Percentiles rank a stretch among this genome's conserved stretches.
Evolutionary conservation across 2,888 invertebrate genomes (phyloP).

Genomic region (Protodeltote pygarga): DNA sequence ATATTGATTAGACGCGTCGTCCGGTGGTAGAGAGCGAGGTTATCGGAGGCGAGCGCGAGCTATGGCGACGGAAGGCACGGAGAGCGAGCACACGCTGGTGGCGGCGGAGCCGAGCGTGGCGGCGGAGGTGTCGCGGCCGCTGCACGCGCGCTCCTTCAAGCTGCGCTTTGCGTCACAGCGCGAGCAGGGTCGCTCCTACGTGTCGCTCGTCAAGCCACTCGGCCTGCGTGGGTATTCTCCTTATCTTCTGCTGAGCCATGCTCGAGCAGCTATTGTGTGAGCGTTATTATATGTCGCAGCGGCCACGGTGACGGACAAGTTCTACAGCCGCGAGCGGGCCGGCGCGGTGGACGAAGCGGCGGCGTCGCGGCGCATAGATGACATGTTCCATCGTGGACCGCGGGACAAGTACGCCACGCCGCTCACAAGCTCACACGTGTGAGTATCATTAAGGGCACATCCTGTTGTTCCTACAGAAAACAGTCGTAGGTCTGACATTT

Average conservation of each 20-base stretch:
- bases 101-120: conserved; percentile 15
- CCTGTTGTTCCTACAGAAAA: no score
- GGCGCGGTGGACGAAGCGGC: conserved; percentile 27
- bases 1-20: conserved; percentile 18
- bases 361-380: conserved; percentile 54
- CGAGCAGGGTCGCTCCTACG: conserved; percentile 76
- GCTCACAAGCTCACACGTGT: conserved; percentile 64
- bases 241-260: background rate
- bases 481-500: no score
- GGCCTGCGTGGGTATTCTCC: conserved; percentile 65
- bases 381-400: conserved; percentile 61
- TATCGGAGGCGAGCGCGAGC: background rate
- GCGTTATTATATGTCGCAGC: conserved; percentile 51
- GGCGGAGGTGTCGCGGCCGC: conserved; percentile 12
- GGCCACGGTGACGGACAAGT: conserved; percentile 70
- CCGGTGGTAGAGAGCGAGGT: background rate
- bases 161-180: conserved; percentile 75
- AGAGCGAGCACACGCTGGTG: conserved; percentile 15
- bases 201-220: conserved; percentile 71
- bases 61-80: conserved; percentile 13
- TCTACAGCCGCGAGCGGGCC: conserved; percentile 52
- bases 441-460: no score
- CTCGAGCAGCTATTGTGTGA: background rate
- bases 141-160: conserved; percentile 69
- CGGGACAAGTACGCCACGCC: conserved; percentile 55